Evolutionary conservation across 2,888 invertebrate genomes (phyloP).

Genomic region (Rotaria sp.): DNA sequence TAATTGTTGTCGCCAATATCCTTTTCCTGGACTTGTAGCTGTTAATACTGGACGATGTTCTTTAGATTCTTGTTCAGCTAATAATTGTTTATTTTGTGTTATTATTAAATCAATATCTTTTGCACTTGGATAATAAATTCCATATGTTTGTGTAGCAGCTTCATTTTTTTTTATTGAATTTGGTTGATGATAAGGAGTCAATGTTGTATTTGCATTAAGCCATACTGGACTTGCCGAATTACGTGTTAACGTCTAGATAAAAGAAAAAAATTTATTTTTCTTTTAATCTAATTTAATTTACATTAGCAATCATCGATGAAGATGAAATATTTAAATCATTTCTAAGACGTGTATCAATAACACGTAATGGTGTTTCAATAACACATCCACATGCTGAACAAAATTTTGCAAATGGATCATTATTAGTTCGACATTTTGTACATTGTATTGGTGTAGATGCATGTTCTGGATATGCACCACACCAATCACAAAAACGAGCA

Average conservation of each 20-base stretch:
- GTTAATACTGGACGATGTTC: conserved; percentile 52
- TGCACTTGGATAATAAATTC: conserved; percentile 54
- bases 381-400: conserved; percentile 49
- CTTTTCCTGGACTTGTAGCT: conserved; percentile 55
- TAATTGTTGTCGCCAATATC: conserved; percentile 56
- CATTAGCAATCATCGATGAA: neutral
- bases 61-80: conserved; percentile 50
- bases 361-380: conserved; percentile 46
- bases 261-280: neutral
- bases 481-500: conserved; percentile 54
- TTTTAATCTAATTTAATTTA: neutral
- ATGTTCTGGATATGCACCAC: conserved; percentile 48
- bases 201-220: neutral
- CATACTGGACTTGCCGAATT: neutral
- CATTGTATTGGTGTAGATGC: conserved; percentile 45
- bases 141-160: conserved; percentile 53
- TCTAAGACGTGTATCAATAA: neutral
- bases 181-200: neutral
- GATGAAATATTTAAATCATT: neutral
- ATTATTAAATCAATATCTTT: conserved; percentile 47
- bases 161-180: neutral
- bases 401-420: conserved; percentile 48
- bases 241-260: neutral
- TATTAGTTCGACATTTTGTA: conserved; percentile 48
- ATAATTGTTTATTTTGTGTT: conserved; percentile 48